phyloP scores from a whole-genome alignment of 2,797 vertebrate species.

The Leptodactylus fallax region DNA sequence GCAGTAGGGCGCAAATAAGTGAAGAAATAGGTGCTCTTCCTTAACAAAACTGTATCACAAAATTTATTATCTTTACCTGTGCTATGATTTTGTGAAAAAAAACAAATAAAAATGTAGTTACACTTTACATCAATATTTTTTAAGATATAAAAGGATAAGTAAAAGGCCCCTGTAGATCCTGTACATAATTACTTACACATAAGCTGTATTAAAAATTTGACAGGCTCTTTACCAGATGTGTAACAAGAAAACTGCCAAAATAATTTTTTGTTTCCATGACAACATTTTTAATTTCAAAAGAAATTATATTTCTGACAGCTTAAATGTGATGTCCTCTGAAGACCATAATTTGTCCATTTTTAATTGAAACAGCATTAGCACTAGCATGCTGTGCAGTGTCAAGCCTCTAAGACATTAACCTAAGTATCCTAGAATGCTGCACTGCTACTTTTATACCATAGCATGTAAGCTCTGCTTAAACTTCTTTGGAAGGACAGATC shows the following conservation, averaged over 20 bases:
- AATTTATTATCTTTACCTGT: too few species aligned
- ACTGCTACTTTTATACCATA: background rate
- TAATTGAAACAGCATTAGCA: slow-evolving; percentile 12
- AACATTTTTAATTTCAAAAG: slow-evolving; percentile 44
- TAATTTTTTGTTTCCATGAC: slow-evolving; percentile 24
- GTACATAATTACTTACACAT: too few species aligned
- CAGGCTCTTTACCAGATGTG: background rate
- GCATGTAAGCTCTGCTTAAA: background rate
- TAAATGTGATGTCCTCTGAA: slow-evolving; percentile 13
- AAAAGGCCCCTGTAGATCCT: too few species aligned
- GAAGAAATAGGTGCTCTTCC: background rate
- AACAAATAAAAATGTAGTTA: too few species aligned
- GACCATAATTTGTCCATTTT: slow-evolving; percentile 36
- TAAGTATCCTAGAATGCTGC: background rate
- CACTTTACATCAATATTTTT: too few species aligned
- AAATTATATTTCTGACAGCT: slow-evolving; percentile 37
- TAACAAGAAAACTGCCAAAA: background rate
- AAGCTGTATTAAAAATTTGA: background rate
- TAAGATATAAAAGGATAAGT: too few species aligned
- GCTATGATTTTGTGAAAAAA: too few species aligned
- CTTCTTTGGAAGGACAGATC: background rate
- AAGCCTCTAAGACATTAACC: background rate
- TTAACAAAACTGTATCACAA: too few species aligned
- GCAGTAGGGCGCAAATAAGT: too few species aligned
- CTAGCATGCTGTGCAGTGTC: slow-evolving; percentile 33